Evolutionary conservation across 2,888 invertebrate species (phyloP).

Genomic region (Coenonympha glycerion): DNA sequence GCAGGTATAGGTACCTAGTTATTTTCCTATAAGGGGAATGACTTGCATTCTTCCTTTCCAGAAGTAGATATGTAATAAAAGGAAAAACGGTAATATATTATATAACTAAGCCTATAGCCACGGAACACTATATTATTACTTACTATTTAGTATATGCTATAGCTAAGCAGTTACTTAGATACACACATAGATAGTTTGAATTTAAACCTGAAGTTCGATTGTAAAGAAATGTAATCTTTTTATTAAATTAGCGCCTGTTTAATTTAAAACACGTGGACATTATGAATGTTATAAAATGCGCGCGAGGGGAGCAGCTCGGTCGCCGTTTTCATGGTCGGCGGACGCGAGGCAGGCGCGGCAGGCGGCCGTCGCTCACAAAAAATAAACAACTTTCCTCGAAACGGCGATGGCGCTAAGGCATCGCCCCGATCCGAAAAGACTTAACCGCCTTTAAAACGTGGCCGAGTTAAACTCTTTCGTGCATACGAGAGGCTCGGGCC

Average conservation of each 20-base stretch:
- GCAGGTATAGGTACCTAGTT: not conserved
- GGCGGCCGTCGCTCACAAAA: conserved; percentile 63
- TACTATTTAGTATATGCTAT: too few species aligned
- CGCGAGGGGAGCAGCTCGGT: conserved; percentile 43
- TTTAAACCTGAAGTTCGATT: too few species aligned
- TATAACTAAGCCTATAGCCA: too few species aligned
- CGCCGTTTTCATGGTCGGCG: conserved; percentile 67
- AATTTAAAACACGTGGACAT: conserved; percentile 24
- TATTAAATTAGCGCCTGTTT: too few species aligned
- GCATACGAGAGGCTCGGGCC: conserved; percentile 49
- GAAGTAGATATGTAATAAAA: too few species aligned
- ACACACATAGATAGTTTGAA: too few species aligned
- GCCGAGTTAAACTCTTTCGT: conserved; percentile 56
- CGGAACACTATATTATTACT: too few species aligned
- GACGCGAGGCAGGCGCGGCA: conserved; percentile 60
- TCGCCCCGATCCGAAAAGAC: conserved; percentile 41
- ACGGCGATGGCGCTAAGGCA: conserved; percentile 72
- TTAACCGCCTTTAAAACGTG: conserved; percentile 41
- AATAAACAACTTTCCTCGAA: conserved; percentile 73
- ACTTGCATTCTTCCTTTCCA: too few species aligned
- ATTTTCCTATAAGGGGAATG: conserved; percentile 12
- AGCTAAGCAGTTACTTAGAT: too few species aligned
- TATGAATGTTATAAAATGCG: conserved; percentile 32
- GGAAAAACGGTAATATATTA: too few species aligned
- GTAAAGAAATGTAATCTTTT: too few species aligned